Evolutionary conservation across 2,113 vertebrate species (phyloP).

Genomic region (Lophius piscatorius): DNA sequence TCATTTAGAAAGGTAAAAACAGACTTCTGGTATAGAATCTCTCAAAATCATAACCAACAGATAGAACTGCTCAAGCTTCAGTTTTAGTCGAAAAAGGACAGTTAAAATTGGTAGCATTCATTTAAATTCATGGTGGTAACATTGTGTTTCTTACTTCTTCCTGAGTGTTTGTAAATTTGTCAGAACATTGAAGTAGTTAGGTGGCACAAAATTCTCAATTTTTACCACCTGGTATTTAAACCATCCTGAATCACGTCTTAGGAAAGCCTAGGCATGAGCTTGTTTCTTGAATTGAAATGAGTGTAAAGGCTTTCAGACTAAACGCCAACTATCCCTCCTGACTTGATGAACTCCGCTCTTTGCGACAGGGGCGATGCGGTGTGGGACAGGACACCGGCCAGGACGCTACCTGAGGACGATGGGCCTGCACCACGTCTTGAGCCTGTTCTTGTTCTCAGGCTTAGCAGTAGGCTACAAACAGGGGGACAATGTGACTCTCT

Average conservation of each 20-base stretch:
- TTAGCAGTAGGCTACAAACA: constrained; percentile 79
- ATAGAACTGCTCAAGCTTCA: constrained; percentile 1
- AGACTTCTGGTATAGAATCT: too few species aligned
- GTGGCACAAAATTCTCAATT: constrained; percentile 8
- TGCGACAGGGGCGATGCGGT: constrained; percentile 51
- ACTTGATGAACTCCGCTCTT: constrained; percentile 35
- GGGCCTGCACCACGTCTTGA: constrained; percentile 63
- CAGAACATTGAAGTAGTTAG: neutral
- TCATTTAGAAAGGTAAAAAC: too few species aligned
- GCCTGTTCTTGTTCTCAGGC: constrained; percentile 73
- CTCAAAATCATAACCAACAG: neutral
- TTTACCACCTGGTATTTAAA: too few species aligned
- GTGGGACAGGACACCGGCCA: constrained; percentile 48
- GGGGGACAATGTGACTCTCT: constrained; percentile 86
- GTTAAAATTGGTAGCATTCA: constrained; percentile 9
- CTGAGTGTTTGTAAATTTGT: constrained; percentile 2
- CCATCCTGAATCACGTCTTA: too few species aligned
- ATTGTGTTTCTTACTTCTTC: neutral
- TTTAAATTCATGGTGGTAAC: constrained; percentile 1
- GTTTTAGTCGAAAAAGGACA: neutral
- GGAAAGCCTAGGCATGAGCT: neutral
- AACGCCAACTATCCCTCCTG: constrained; percentile 1
- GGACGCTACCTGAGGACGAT: constrained; percentile 48
- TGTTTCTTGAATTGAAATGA: neutral
- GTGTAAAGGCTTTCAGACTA: neutral